These are phyloP conservation scores for Hypocryptadius cinnamomeus DNA, from an alignment of 2,113 vertebrate species.

Conservation along the genomic window DNA sequence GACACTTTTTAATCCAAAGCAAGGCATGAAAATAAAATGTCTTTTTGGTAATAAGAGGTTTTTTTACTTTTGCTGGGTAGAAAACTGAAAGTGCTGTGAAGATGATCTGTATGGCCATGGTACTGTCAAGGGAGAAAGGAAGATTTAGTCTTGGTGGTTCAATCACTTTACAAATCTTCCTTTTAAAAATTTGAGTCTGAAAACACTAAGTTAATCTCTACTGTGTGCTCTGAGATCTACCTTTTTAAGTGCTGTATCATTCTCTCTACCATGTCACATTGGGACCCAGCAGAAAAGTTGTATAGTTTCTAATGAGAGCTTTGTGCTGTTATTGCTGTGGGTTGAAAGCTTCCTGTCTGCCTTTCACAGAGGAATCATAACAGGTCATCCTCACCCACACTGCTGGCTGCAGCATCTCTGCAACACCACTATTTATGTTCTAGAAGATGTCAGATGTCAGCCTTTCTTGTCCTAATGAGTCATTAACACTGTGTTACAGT, in stretches of 20 bases:
- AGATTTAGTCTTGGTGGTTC: background rate
- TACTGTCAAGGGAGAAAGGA: background rate
- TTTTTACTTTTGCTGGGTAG: background rate
- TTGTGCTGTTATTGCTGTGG: background rate
- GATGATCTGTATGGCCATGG: background rate
- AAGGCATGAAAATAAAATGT: background rate
- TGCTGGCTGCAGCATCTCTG: background rate
- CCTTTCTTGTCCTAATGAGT: background rate
- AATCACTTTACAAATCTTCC: background rate
- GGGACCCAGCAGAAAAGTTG: background rate
- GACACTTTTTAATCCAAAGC: background rate
- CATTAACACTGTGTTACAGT: background rate
- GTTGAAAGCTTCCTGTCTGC: background rate
- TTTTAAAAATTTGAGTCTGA: background rate
- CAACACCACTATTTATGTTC: background rate
- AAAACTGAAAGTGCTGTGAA: background rate
- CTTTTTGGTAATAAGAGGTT: background rate
- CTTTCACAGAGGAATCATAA: background rate
- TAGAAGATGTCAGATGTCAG: background rate
- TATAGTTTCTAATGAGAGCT: background rate
- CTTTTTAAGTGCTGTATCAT: background rate
- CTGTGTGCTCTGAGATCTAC: rapidly evolving
- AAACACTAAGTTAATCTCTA: background rate
- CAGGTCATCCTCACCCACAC: rapidly evolving
- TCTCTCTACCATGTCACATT: background rate